Percentiles rank a stretch among this genome's conserved stretches.
Conservation (phyloP, 2,113 vertebrate genomes). For the Theristicus caerulescens region DNA sequence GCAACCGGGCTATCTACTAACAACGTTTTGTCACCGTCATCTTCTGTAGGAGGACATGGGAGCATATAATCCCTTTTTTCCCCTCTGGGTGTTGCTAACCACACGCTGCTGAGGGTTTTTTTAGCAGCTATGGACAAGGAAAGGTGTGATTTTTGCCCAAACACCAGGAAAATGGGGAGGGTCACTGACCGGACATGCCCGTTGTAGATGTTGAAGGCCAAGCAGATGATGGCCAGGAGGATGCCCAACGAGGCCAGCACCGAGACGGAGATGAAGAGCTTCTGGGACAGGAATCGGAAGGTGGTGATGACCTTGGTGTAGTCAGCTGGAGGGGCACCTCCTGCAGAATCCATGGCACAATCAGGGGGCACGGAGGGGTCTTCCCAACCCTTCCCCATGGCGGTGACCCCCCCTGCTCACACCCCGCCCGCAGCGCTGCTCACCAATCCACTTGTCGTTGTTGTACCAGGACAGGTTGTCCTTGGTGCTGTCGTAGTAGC, state of each 20-base stretch:
- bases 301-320: constrained; percentile 90
- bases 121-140: not conserved
- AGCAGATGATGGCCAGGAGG: constrained; percentile 87
- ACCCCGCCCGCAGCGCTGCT: not conserved
- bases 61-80: not conserved
- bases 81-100: not conserved
- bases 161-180: rapidly evolving
- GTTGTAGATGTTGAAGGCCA: constrained; percentile 96
- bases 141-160: not conserved
- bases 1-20: not conserved
- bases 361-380: not conserved
- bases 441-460: constrained; percentile 88
- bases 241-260: constrained; percentile 88
- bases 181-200: constrained; percentile 86
- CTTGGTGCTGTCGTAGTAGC: constrained; percentile 94
- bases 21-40: not conserved
- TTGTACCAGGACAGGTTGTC: constrained; percentile 92
- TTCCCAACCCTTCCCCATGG: not conserved
- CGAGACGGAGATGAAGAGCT: constrained; percentile 89
- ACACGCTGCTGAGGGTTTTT: not conserved
- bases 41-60: not conserved
- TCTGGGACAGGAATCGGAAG: constrained; percentile 92
- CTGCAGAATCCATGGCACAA: constrained; percentile 42
- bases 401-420: too few species aligned
- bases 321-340: constrained; percentile 85